phyloP scores from a whole-genome alignment of 53 echinoderm and acorn worm species.

The Hippasteria phrygiana region DNA sequence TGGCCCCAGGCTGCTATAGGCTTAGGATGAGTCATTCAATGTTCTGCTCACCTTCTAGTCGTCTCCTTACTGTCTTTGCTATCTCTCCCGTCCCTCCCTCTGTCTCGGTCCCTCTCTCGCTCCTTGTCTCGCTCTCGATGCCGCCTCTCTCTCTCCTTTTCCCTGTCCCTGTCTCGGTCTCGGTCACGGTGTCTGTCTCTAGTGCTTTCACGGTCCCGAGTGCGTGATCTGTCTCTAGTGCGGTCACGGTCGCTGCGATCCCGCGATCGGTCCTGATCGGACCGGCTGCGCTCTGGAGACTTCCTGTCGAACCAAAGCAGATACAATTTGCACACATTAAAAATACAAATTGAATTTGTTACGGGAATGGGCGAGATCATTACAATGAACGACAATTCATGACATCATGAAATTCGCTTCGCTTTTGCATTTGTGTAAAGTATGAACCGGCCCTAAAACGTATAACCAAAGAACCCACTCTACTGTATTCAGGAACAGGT shows the following conservation, averaged over 20 bases:
- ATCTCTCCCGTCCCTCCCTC: conserved; percentile 55
- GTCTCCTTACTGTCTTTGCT: conserved; percentile 26
- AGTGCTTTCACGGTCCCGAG: conserved; percentile 21
- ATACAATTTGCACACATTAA: background rate
- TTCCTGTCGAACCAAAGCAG: conserved; percentile 45
- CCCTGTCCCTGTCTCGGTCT: conserved; percentile 28
- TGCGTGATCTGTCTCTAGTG: conserved; percentile 59
- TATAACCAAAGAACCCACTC: too few species aligned
- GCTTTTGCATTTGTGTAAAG: too few species aligned
- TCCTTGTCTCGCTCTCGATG: conserved; percentile 36
- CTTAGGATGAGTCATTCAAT: background rate
- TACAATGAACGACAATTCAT: too few species aligned
- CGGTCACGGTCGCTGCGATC: conserved; percentile 36
- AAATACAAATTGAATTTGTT: too few species aligned
- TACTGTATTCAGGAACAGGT: too few species aligned
- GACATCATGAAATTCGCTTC: too few species aligned
- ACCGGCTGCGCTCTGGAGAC: conserved; percentile 30
- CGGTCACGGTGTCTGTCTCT: conserved; percentile 44
- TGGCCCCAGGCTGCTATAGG: too few species aligned
- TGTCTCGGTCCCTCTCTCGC: conserved; percentile 56
- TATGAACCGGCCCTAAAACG: too few species aligned
- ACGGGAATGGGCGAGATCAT: too few species aligned
- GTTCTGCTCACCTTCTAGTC: background rate
- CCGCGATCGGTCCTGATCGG: conserved; percentile 29
- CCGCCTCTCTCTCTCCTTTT: conserved; percentile 34